Conservation (phyloP, 2,113 vertebrate genomes). For the Porphyrio hochstetteri region DNA sequence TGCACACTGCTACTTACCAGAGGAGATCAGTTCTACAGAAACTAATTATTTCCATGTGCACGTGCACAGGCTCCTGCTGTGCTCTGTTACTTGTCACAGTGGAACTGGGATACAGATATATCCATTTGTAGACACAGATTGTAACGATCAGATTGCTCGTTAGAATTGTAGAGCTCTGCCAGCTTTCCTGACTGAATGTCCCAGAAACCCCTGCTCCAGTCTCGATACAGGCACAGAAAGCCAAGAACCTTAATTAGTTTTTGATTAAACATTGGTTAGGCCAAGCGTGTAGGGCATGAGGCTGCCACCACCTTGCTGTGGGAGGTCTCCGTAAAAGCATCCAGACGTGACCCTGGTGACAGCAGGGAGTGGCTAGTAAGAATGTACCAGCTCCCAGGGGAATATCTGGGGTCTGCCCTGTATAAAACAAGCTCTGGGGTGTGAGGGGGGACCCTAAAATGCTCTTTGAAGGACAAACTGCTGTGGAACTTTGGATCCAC, state of each 20-base stretch:
- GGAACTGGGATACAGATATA: neutral
- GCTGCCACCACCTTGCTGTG: neutral
- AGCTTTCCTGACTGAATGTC: neutral
- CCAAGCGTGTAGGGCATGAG: neutral
- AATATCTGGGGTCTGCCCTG: neutral
- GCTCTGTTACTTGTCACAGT: neutral
- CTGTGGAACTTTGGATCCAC: neutral
- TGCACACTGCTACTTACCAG: neutral
- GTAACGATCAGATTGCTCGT: neutral
- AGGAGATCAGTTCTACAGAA: neutral
- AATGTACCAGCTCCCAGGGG: neutral
- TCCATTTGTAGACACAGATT: neutral
- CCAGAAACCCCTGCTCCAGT: neutral
- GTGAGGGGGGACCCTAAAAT: neutral
- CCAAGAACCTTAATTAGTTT: neutral
- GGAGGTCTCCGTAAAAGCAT: neutral
- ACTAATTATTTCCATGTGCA: neutral
- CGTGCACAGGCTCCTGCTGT: neutral
- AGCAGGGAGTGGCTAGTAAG: neutral
- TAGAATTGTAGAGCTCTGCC: neutral
- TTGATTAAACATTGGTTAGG: neutral
- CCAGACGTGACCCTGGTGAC: neutral
- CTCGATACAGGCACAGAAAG: neutral
- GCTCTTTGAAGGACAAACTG: neutral
- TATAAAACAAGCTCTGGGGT: neutral